Evolutionary conservation across 2,888 invertebrate genomes (phyloP).

Genomic region (Drosophila demipolita): DNA sequence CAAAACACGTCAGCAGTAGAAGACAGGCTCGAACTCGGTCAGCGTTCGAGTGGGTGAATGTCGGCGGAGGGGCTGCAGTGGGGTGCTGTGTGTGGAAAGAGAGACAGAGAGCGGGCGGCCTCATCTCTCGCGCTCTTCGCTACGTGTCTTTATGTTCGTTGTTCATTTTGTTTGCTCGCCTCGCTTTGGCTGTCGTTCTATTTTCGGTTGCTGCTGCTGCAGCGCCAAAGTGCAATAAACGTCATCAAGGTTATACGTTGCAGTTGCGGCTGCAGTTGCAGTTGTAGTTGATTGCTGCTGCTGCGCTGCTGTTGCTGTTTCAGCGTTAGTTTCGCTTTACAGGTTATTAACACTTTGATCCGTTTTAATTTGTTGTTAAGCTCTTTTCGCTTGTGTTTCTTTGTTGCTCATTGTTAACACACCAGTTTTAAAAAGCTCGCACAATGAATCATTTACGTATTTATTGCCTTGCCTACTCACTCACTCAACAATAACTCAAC

Average conservation of each 20-base stretch:
- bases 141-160: conserved; percentile 54
- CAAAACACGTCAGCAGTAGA: conserved; percentile 63
- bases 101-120: conserved; percentile 14
- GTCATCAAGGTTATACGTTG: conserved; percentile 82
- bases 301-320: conserved; percentile 29
- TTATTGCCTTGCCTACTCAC: conserved; percentile 33
- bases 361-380: conserved; percentile 42
- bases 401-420: conserved; percentile 14
- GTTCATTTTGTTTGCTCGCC: conserved; percentile 57
- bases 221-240: conserved; percentile 83
- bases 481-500: conserved; percentile 30
- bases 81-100: neutral
- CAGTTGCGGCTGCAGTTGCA: conserved; percentile 34
- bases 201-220: conserved; percentile 65
- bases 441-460: conserved; percentile 55
- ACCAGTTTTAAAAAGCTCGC: conserved; percentile 24
- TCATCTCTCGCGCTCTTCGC: conserved; percentile 54
- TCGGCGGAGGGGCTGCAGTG: neutral
- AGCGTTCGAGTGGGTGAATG: conserved; percentile 31
- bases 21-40: conserved; percentile 54
- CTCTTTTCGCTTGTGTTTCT: conserved; percentile 12
- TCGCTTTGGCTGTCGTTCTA: conserved; percentile 69
- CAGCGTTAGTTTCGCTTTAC: conserved; percentile 48
- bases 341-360: conserved; percentile 61
- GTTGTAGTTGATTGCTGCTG: conserved; percentile 11